Evolutionary conservation across 2,113 vertebrate species (phyloP).

Genomic region (Xiphorhynchus elegans): DNA sequence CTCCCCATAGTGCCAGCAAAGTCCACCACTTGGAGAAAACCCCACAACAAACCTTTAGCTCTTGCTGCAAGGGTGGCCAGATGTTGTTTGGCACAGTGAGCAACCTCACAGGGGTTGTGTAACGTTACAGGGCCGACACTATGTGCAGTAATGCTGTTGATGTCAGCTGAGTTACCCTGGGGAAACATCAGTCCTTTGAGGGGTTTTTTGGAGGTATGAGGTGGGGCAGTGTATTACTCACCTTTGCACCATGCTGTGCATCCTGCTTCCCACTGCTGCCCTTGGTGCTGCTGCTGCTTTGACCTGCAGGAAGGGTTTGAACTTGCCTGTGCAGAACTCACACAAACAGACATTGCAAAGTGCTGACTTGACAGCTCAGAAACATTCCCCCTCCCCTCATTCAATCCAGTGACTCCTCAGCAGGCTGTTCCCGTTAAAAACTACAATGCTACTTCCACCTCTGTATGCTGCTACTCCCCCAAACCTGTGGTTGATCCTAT

Average conservation of each 20-base stretch:
- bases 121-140: neutral
- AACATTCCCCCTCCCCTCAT: neutral
- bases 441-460: neutral
- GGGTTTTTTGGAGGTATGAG: neutral
- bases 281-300: neutral
- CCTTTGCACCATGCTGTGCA: neutral
- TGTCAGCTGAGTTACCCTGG: neutral
- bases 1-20: neutral
- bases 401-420: neutral
- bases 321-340: neutral
- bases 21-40: neutral
- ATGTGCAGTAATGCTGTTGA: rapidly evolving
- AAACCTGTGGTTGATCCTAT: neutral
- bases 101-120: neutral
- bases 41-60: neutral
- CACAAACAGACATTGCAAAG: neutral
- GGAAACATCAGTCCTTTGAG: neutral
- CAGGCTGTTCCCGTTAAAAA: neutral
- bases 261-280: neutral
- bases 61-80: rapidly evolving
- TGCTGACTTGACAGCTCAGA: neutral
- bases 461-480: neutral
- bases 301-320: neutral
- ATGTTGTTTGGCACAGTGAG: neutral
- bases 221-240: neutral